Evolutionary conservation across 2,797 vertebrate species (phyloP), one percentile per base, ranked within the genome.

Genomic region (Muscicapa comitata): DNA sequence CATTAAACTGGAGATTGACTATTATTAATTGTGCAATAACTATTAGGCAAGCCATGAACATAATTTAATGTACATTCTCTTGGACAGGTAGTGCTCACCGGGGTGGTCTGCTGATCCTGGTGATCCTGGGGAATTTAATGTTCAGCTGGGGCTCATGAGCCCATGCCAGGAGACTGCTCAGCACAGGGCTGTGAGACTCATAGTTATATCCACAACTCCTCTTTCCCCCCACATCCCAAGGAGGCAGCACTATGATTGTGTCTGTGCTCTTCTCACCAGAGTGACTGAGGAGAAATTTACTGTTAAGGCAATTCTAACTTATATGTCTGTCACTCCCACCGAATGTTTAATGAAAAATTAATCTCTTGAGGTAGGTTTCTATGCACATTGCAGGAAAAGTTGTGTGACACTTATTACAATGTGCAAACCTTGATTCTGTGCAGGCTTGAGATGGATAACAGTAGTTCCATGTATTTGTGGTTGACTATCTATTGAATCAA

Each of bases 91-190:
- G 0, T 33, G 11, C 35, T 62, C 26, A 38, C 42, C 26, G 25
- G 8, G 2, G 1, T n/a, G 43, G 43, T 29, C 21, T 84, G 26
- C 20, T 29, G 16, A 9, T n/a, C 25, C 8, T 45, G 0, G 0
- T 42, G 45, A 42, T 54, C 20, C 9, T 37, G 38, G 9, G 61
- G 29, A 38, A 55, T 37, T 40, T 54, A 50, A 33, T 10, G 2
- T 47, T 73, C 23, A 54, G 2, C 35, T 65, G 38, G 42, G 33
- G 33, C 11, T 25, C 0, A 0, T 6, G 5, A 58, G 6, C 11
- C 17, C 28, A 5, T 35, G 17, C 7, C 37, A 84, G 33, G 18
- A 74, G 24, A 57, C 7, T 20, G 3, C 58, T 62, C 24, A 67
- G 13, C 26, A 50, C 15, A 35, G 8, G 5, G 5, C 19, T 35